A percentile compares a stretch with the other conserved stretches of the same genome.
Evolutionary conservation across 2,797 vertebrate genomes (phyloP).

Genomic region (Threskiornis aethiopicus): DNA sequence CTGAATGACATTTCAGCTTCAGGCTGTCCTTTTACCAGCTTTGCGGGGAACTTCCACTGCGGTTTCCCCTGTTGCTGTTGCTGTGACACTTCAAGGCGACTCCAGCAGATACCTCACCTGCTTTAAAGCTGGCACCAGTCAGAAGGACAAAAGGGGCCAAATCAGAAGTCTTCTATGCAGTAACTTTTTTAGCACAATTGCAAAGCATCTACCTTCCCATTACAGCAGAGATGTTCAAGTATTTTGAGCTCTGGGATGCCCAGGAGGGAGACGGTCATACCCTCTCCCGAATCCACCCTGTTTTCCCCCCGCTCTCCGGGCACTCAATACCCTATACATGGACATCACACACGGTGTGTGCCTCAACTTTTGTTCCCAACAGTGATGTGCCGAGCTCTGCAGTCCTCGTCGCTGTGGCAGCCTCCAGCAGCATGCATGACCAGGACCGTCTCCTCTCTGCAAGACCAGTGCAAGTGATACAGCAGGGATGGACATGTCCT

Average conservation of each 20-base stretch:
- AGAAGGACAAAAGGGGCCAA: neutral
- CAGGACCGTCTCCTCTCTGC: neutral
- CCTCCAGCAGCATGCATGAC: neutral
- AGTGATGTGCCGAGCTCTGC: neutral
- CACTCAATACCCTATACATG: fast-evolving
- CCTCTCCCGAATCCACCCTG: neutral
- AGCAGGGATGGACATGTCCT: neutral
- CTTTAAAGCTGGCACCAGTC: neutral
- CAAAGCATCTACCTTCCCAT: neutral
- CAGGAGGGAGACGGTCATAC: neutral
- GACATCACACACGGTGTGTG: fast-evolving
- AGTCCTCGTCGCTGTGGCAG: neutral
- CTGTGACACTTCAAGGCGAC: neutral
- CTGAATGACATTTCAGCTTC: neutral
- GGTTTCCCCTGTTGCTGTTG: neutral
- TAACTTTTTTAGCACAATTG: neutral
- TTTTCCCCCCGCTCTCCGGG: neutral
- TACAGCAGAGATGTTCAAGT: neutral
- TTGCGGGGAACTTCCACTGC: neutral
- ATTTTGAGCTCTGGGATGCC: neutral
- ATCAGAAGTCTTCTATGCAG: too few species aligned
- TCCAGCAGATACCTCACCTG: neutral
- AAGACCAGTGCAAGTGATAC: neutral
- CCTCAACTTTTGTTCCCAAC: neutral
- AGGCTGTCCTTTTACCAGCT: neutral